Percentiles rank a stretch among this genome's conserved stretches.
phyloP scores from a whole-genome alignment of 2,888 invertebrate species.

The Reticulitermes lucifugus region DNA sequence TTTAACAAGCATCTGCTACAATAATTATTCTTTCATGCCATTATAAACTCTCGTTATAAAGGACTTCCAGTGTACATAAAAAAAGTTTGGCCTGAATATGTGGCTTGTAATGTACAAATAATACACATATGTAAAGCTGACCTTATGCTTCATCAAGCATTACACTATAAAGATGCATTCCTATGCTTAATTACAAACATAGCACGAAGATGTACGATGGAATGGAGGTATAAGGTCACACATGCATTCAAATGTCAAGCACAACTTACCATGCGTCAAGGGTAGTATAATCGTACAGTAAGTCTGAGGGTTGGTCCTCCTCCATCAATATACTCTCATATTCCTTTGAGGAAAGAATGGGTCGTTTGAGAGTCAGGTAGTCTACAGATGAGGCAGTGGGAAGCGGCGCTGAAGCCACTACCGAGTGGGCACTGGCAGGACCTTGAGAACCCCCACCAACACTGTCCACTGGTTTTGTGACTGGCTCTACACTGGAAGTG shows the following conservation, averaged over 20 bases:
- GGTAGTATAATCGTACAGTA: conserved; percentile 90
- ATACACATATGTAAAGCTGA: no score
- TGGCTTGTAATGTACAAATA: no score
- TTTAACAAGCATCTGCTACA: no score
- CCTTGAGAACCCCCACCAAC: conserved; percentile 55
- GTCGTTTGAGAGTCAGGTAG: conserved; percentile 73
- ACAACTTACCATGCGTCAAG: conserved; percentile 82
- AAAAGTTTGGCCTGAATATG: no score
- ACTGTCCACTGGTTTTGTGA: conserved; percentile 52
- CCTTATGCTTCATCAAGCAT: no score
- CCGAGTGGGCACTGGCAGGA: conserved; percentile 54
- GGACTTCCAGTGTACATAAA: no score
- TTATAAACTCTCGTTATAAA: no score
- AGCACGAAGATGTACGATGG: no score
- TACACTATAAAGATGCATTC: no score
- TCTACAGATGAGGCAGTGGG: conserved; percentile 59
- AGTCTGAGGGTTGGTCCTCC: conserved; percentile 78
- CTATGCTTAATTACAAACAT: no score
- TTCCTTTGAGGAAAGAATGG: conserved; percentile 80
- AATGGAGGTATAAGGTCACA: no score
- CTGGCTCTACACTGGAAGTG: conserved; percentile 60
- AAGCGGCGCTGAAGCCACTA: conserved; percentile 63
- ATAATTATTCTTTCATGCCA: no score
- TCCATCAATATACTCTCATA: conserved; percentile 83
- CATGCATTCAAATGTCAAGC: neutral